phyloP scores from a whole-genome alignment of 1,140 invertebrate species.

The Saccostrea cuccullata region DNA sequence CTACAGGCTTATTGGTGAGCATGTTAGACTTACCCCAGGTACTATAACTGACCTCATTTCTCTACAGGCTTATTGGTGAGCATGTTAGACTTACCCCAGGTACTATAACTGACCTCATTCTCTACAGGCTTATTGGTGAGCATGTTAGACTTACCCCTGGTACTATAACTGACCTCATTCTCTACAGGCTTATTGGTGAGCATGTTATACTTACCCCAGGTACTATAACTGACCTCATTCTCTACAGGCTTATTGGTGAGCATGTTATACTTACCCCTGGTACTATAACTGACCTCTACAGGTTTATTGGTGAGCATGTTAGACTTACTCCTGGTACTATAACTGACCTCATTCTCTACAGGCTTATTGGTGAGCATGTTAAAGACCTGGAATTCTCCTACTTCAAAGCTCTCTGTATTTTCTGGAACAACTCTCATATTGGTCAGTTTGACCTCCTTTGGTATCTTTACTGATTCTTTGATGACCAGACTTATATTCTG shows the following conservation, averaged over 20 bases:
- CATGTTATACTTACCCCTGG: conserved; percentile 43
- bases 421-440: conserved; percentile 55
- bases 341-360: conserved; percentile 51
- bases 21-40: conserved; percentile 42
- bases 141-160: conserved; percentile 43
- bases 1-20: conserved; percentile 51
- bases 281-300: conserved; percentile 47
- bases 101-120: conserved; percentile 50
- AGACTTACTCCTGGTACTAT: background rate
- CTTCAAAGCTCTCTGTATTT: conserved; percentile 56
- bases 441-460: conserved; percentile 58
- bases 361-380: conserved; percentile 59
- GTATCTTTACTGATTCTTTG: conserved; percentile 62
- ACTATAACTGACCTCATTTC: conserved; percentile 51
- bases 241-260: conserved; percentile 52
- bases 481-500: conserved; percentile 55
- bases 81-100: conserved; percentile 42
- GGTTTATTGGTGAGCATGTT: conserved; percentile 56
- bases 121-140: conserved; percentile 52
- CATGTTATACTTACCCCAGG: conserved; percentile 42
- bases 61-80: conserved; percentile 52
- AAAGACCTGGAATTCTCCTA: conserved; percentile 63
- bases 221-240: conserved; percentile 50
- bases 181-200: conserved; percentile 52
- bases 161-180: conserved; percentile 50